Evolutionary conservation across 2,888 invertebrate species (phyloP), one percentile per base, ranked within the genome.

Genomic region (Mythimna impura): DNA sequence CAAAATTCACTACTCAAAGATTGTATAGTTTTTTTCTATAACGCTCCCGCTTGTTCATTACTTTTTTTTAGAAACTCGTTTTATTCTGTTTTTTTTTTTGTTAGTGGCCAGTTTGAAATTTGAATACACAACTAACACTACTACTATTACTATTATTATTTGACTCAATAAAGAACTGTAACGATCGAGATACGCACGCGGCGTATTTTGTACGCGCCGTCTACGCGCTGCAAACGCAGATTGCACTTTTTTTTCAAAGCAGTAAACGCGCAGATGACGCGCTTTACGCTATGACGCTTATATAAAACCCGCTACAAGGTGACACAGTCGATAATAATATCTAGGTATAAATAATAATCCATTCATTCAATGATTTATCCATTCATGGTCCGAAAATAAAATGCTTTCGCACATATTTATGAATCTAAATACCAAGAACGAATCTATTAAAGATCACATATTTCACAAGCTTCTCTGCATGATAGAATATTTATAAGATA

Each of bases 301-400:
- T 2, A 17, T 47, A 47, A 61, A 25, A 25, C 22, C 22, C 4
- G 30, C 14, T 69, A 14, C 54, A 20, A 55, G 55, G 43, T 69
- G 10, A 0, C 20, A 36, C 6, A 50, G 25, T 20, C 62, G 30
- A 30, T 30, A 4, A 6, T 1, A 36, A 61, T 25, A 40, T 36
- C 47, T 54, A 30, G 36, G 54, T 30, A 47, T 1, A 52, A 2
- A 10, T 17, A 40, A 66, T 25, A 30, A 12, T 61, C 12, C 60
- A 74, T 78, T 74, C 78, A 78, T 61, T 22, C 10, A 30, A 54
- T n/a, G 9, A 52, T 30, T 30, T 30, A 25, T 61, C 17, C 78
- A 74, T 75, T 75, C 74, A 78, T 61, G 54, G 1, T 62, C 20
- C 54, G 47, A 62, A 75, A 75, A 78, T 71, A 55, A 55, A 76